Evolutionary conservation across 2,888 invertebrate species (phyloP).

Genomic region (Capitulum mitella): DNA sequence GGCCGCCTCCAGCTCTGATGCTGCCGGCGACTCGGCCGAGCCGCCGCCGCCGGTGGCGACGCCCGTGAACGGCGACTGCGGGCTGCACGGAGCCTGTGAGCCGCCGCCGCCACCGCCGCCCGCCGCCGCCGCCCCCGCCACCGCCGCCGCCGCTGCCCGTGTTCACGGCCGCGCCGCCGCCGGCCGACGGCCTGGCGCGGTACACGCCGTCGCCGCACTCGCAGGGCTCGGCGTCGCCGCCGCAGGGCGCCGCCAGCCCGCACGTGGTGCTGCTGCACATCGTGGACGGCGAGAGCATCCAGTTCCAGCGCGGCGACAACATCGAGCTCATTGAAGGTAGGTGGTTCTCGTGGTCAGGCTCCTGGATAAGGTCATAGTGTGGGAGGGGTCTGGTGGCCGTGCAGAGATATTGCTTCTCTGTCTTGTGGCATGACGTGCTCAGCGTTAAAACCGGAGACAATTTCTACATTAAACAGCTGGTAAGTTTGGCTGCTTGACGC

Average conservation of each 20-base stretch:
- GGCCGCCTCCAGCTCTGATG: neutral
- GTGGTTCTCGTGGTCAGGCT: too few relatives aligned
- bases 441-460: too few relatives aligned
- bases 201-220: conserved; percentile 21
- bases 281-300: conserved; percentile 18
- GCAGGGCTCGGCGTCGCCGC: conserved; percentile 18
- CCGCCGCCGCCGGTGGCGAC: neutral
- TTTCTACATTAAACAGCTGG: too few relatives aligned
- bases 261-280: conserved; percentile 23
- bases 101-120: neutral
- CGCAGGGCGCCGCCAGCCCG: neutral
- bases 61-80: neutral
- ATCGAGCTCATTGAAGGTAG: neutral
- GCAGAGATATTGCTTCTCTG: too few relatives aligned
- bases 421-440: too few relatives aligned
- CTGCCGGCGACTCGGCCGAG: neutral
- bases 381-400: too few relatives aligned
- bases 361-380: too few relatives aligned
- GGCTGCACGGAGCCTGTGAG: neutral
- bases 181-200: neutral
- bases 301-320: conserved; percentile 16
- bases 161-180: neutral
- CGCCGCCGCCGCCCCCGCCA: neutral
- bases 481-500: too few relatives aligned
- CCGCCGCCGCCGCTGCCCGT: neutral